Conservation (phyloP, 2,797 vertebrate genomes). For the Buphagus erythrorhynchus region DNA sequence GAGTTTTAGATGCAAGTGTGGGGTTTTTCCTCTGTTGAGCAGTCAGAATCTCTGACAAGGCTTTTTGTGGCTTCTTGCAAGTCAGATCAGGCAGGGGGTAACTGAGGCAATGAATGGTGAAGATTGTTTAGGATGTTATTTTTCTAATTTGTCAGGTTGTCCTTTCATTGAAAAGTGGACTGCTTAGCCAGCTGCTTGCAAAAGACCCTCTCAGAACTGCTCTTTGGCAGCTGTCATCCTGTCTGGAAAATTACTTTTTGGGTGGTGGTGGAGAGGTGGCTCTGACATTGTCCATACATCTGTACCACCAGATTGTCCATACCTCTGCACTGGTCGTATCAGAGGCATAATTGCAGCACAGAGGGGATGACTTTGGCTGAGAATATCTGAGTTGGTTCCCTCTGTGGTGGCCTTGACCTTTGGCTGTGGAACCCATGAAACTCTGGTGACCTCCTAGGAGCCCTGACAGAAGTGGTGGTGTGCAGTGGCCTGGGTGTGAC, state of each 20-base stretch:
- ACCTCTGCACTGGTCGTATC: background rate
- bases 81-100: background rate
- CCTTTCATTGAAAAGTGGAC: background rate
- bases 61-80: background rate
- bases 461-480: background rate
- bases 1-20: background rate
- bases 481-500: background rate
- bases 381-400: background rate
- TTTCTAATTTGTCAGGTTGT: background rate
- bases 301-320: background rate
- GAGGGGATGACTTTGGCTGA: background rate
- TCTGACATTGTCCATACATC: background rate
- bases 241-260: background rate
- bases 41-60: background rate
- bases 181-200: background rate
- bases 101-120: background rate
- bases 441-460: background rate
- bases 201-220: background rate
- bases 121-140: background rate
- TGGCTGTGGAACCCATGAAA: background rate
- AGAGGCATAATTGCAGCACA: rapidly evolving
- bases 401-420: background rate
- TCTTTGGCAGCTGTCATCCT: background rate
- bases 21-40: background rate
- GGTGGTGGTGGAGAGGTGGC: background rate